Conservation (phyloP, 2,113 vertebrate species). For the Actenoides hombroni region DNA sequence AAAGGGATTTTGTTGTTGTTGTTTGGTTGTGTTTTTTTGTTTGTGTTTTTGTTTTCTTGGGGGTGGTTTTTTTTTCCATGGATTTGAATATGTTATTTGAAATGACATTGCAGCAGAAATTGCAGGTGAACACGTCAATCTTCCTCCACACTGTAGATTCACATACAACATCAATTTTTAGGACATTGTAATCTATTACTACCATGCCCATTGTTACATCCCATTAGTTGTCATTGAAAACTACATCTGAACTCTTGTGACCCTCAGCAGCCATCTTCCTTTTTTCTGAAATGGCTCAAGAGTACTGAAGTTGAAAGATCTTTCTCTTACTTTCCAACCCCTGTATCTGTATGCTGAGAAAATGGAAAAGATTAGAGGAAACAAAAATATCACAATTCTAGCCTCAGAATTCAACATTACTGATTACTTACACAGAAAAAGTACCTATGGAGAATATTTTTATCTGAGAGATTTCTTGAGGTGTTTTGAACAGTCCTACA, state of each 20-base stretch:
- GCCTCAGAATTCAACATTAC: not conserved
- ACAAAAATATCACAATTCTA: accelerated
- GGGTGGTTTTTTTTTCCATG: not conserved
- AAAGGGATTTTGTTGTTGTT: not conserved
- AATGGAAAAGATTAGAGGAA: not conserved
- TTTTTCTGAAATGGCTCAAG: not conserved
- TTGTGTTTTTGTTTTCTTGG: not conserved
- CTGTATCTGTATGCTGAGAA: not conserved
- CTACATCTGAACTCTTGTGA: not conserved
- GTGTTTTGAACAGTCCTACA: not conserved
- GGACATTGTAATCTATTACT: not conserved
- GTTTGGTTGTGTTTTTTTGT: not conserved
- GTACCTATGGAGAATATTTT: not conserved
- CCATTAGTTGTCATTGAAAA: not conserved
- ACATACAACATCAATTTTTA: accelerated
- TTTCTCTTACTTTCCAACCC: not conserved
- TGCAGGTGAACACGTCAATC: not conserved
- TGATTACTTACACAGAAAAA: not conserved
- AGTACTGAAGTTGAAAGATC: not conserved
- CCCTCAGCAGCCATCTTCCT: not conserved
- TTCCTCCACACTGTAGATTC: not conserved
- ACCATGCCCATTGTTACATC: not conserved
- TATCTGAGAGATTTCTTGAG: not conserved
- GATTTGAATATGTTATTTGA: not conserved
- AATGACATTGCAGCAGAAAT: not conserved